Evolutionary conservation across 1,140 invertebrate genomes (phyloP), one percentile per base, ranked within the genome.

Genomic region (Xylocopa sonorina): DNA sequence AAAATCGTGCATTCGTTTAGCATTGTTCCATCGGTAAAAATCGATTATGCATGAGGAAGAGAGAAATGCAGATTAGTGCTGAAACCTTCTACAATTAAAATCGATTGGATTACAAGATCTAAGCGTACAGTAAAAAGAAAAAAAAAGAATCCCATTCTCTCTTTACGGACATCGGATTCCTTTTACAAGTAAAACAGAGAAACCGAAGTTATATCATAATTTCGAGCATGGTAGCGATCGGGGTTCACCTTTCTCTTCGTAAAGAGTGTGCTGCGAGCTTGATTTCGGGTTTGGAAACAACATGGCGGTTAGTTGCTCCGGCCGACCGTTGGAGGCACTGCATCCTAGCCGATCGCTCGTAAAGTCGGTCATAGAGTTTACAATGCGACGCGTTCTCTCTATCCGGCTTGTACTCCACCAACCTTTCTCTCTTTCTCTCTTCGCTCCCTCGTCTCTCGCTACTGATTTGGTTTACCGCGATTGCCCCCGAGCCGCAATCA

Each of bases 201-300:
- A 63, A 43, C 5, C 27, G 9, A 53, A 78, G 69, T 72, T 73
- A 51, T 77, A 69, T 81, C 74, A 78, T 71, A 74, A 85, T 71
- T 66, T 69, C 53, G 38, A n/a, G 32, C 50, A 27, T 41, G 58
- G 29, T 66, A 29, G 41, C 67, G 53, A 64, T 50, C 64, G 12
- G 27, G 9, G 43, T 50, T 74, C 69, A 64, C 83, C 84, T 85
- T 85, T 85, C 84, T 85, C 84, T 66, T 76, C 24, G 77, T 16
- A 43, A 60, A 63, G 64, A 67, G 50, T 67, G 50, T 67, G 71
- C 51, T 43, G 53, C 73, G 60, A 75, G 53, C 73, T 85, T 76
- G 83, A 85, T 85, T 85, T 85, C 73, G 82, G 80, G 79, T 82
- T 85, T 84, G 79, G 79, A 84, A 78, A 85, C 74, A 78, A 81